Conservation (phyloP, 2,888 invertebrate species). For the Alcis repandata region DNA sequence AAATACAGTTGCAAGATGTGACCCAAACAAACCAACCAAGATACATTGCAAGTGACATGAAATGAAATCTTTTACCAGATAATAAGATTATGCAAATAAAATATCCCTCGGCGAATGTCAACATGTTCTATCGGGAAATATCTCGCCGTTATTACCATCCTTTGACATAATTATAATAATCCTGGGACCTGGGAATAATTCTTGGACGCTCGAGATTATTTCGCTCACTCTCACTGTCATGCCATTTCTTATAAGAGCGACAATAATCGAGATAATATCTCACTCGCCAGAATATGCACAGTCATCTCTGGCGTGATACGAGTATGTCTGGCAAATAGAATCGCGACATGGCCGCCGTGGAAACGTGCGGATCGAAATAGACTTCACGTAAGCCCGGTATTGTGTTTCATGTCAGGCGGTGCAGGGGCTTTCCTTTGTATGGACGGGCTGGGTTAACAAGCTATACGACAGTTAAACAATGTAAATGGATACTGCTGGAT, state of each 20-base stretch:
- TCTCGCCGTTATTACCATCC: not conserved
- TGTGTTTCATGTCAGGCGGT: conserved; percentile 34
- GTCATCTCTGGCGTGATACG: conserved; percentile 6
- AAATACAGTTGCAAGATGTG: no score
- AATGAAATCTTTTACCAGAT: no score
- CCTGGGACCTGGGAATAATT: no score
- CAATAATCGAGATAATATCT: no score
- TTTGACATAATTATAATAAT: no score
- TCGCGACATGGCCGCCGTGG: conserved; percentile 22
- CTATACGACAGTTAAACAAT: not conserved
- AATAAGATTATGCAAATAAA: not conserved
- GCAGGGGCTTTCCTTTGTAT: conserved; percentile 20
- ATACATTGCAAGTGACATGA: no score
- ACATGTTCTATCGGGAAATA: not conserved
- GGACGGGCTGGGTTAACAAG: not conserved
- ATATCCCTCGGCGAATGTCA: not conserved
- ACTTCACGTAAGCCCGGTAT: conserved; percentile 38
- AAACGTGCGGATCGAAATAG: conserved; percentile 42
- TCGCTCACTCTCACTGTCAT: no score
- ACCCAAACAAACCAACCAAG: no score
- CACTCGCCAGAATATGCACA: no score
- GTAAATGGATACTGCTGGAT: not conserved
- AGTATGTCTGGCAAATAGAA: conserved; percentile 13
- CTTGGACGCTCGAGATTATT: no score
- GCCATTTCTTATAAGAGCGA: no score